Percentiles rank a stretch among this genome's conserved stretches.
Evolutionary conservation across 2,797 vertebrate species (phyloP).

Genomic region (Botia almorhae): DNA sequence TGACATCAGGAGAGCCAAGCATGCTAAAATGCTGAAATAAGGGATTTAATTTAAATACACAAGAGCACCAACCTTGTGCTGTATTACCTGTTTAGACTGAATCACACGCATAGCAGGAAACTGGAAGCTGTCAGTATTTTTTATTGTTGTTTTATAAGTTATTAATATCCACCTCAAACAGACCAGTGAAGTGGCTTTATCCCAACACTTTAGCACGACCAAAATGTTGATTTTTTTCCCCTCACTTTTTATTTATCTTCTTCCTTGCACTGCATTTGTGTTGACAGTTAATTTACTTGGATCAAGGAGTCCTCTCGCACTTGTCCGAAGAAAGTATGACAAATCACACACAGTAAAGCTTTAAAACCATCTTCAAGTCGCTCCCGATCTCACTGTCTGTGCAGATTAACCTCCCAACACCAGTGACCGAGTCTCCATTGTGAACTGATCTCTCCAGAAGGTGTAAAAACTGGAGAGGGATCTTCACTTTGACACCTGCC

Average conservation of each 20-base stretch:
- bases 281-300: slow-evolving; percentile 81
- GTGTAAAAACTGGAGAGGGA: slow-evolving; percentile 27
- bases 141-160: slow-evolving; percentile 25
- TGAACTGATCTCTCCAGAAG: slow-evolving; percentile 59
- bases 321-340: slow-evolving; percentile 76
- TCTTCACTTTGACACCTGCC: slow-evolving; percentile 14
- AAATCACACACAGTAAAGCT: slow-evolving; percentile 73
- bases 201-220: background rate
- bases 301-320: slow-evolving; percentile 76
- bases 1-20: background rate
- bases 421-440: slow-evolving; percentile 66
- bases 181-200: slow-evolving; percentile 18
- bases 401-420: slow-evolving; percentile 75
- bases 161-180: slow-evolving; percentile 43
- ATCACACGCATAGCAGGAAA: background rate
- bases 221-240: background rate
- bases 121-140: slow-evolving; percentile 21
- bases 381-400: slow-evolving; percentile 65
- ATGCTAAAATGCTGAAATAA: background rate
- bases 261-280: slow-evolving; percentile 49
- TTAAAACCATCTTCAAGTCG: slow-evolving; percentile 67
- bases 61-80: background rate
- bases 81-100: background rate
- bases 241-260: slow-evolving; percentile 32
- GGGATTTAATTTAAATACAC: background rate